Evolutionary conservation across 2,888 invertebrate genomes (phyloP).

Genomic region (Caenorhabditis doughertyi): DNA sequence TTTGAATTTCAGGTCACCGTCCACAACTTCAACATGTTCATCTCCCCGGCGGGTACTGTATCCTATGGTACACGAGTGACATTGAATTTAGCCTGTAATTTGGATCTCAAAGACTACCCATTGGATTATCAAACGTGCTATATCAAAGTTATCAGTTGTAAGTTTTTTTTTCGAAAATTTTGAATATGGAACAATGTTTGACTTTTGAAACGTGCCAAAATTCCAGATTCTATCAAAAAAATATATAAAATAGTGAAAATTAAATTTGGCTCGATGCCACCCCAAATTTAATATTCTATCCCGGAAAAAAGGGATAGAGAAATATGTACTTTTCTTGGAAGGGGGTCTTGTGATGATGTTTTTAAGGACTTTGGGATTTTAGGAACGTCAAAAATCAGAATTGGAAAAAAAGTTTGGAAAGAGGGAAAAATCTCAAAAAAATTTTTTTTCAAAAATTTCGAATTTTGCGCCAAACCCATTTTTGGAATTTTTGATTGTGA

Average conservation of each 20-base stretch:
- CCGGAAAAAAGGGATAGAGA: neutral
- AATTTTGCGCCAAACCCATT: too few species aligned
- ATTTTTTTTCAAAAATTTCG: too few species aligned
- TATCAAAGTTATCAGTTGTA: slow-evolving; percentile 99
- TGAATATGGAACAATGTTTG: neutral
- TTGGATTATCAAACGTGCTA: slow-evolving; percentile 98
- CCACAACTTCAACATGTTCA: slow-evolving; percentile 79
- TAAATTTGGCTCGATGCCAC: neutral
- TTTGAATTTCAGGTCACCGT: slow-evolving; percentile 74
- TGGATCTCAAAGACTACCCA: slow-evolving; percentile 99
- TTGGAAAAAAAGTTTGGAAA: neutral
- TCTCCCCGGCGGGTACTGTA: slow-evolving; percentile 73
- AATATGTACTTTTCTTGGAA: slow-evolving; percentile 10
- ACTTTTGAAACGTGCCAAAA: neutral
- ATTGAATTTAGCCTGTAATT: slow-evolving; percentile 91
- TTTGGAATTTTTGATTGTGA: too few species aligned
- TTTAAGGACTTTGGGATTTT: neutral
- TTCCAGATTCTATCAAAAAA: neutral
- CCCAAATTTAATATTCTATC: neutral
- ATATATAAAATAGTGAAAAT: neutral
- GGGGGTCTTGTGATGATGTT: slow-evolving; percentile 8
- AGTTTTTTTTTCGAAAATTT: slow-evolving; percentile 84
- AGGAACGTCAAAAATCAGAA: neutral
- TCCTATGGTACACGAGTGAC: slow-evolving; percentile 76
- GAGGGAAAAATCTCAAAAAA: neutral